A percentile compares a stretch with the other conserved stretches of the same genome.
Conservation (phyloP, 2,113 vertebrate genomes). For the Chlorodrepanis virens region DNA sequence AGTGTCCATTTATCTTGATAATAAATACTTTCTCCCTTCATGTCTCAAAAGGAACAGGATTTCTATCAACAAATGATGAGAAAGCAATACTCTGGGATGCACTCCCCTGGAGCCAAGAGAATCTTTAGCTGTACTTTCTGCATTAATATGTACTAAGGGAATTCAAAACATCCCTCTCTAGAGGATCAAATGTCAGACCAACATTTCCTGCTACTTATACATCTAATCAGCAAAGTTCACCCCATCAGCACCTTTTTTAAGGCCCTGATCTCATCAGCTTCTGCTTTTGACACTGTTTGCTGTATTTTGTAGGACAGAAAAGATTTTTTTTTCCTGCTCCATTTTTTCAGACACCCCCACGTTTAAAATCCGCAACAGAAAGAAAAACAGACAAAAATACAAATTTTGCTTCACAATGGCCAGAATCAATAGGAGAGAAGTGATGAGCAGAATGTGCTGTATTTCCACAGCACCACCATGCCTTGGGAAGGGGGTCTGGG, state of each 20-base stretch:
- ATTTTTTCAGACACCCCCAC: neutral
- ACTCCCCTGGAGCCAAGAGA: neutral
- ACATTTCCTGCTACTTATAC: conserved; percentile 31
- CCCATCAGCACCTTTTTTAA: conserved; percentile 58
- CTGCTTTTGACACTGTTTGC: neutral
- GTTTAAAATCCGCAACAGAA: neutral
- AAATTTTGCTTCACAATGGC: neutral
- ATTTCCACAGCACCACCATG: neutral
- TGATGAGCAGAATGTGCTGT: neutral
- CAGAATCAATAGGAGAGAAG: neutral
- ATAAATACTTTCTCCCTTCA: conserved; percentile 60
- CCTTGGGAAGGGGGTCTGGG: neutral
- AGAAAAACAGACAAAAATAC: neutral
- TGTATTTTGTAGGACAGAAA: neutral
- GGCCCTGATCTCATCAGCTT: neutral
- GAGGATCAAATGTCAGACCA: conserved; percentile 59
- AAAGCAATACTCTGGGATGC: conserved; percentile 47
- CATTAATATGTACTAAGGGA: conserved; percentile 62
- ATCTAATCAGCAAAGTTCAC: conserved; percentile 56
- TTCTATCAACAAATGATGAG: conserved; percentile 67
- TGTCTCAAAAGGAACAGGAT: conserved; percentile 51
- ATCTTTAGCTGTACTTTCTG: conserved; percentile 20
- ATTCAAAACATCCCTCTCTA: conserved; percentile 39
- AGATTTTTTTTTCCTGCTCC: neutral
- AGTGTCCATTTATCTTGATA: conserved; percentile 54